Base-by-base conservation (phyloP, 2,888 invertebrate species). In the Eilema sororculum region DNA sequence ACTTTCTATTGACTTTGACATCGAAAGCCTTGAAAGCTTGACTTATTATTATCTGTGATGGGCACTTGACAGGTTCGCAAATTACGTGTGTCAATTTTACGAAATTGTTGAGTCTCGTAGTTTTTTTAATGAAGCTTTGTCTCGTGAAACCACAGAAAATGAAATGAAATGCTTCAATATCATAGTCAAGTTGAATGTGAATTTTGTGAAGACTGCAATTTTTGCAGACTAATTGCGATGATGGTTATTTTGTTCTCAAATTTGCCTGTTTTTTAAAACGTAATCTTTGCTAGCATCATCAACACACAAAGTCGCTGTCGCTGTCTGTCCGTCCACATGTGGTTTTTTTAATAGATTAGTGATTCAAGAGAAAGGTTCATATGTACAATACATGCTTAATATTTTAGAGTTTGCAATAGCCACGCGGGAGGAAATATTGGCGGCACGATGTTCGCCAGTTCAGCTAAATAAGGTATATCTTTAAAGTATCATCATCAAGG, bases 31-130 rank as follows among this genome's bases (percentile, higher is more conserved):
- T 16, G 59, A 59, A 60, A n/a, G 13, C 56, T 37, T 10, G 25
- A 41, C 12, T 66, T 66, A 57, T 65, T 72, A 65, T 70, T 69
- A 65, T 70, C 59, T 59, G 25, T 3, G 65, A 61, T 46, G 28
- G 28, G 13, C 22, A n/a, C 28, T 64, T 64, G 63, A 63, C 70
- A 71, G 24, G 52, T 58, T 67, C 28, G 33, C 33, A 65, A 73
- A 69, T 67, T 37, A 65, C 58, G 62, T 58, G 59, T 60, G 58
- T 64, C 30, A 67, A 63, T 59, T 41, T 65, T n/a, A 58, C 10
- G 1, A 56, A 68, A 65, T 68, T 68, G 46, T 41, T 20, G 2
- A 22, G 22, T 67, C 58, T 65, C 70, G 52, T 63, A 68, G 64
- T 69, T 73, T 68, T 71, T 68, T 56, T 22, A 67, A 60, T 46